Percentiles rank a stretch among this genome's conserved stretches.
Conservation (phyloP, 2,888 invertebrate species). For the Microplitis manilae region DNA sequence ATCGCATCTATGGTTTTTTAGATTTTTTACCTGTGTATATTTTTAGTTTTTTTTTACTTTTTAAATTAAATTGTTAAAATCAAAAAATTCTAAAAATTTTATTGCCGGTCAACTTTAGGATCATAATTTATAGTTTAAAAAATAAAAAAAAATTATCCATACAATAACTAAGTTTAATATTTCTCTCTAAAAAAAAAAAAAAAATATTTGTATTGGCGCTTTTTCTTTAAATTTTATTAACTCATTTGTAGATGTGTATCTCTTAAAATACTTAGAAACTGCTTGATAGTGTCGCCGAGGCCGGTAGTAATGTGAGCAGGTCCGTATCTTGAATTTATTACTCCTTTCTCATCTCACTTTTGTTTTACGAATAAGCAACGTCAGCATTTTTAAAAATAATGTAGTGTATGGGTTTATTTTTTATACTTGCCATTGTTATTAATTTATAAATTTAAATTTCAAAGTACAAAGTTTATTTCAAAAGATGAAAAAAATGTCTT, state of each 20-base stretch:
- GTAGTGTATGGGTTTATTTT: background rate
- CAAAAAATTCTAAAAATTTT: too few species aligned
- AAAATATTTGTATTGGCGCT: background rate
- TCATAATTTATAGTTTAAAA: too few species aligned
- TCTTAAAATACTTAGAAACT: background rate
- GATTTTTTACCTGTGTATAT: too few species aligned
- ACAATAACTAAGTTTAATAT: too few species aligned
- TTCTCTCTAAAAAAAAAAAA: background rate
- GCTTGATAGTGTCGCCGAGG: background rate
- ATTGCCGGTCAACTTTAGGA: too few species aligned
- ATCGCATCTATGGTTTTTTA: too few species aligned
- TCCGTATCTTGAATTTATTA: constrained; percentile 5
- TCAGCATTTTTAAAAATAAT: background rate
- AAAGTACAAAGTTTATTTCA: too few species aligned
- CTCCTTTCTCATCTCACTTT: constrained; percentile 6
- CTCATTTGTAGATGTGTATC: constrained; percentile 14
- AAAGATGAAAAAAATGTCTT: too few species aligned
- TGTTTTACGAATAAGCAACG: background rate
- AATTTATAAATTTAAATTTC: background rate
- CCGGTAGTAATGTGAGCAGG: constrained; percentile 14
- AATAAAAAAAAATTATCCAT: too few species aligned
- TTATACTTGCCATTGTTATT: background rate
- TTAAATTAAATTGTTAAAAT: too few species aligned
- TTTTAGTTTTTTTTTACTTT: too few species aligned
- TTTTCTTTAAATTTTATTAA: constrained; percentile 1